phyloP scores from a whole-genome alignment of 2,888 invertebrate genomes.

The Acanthosepion lycidas region DNA sequence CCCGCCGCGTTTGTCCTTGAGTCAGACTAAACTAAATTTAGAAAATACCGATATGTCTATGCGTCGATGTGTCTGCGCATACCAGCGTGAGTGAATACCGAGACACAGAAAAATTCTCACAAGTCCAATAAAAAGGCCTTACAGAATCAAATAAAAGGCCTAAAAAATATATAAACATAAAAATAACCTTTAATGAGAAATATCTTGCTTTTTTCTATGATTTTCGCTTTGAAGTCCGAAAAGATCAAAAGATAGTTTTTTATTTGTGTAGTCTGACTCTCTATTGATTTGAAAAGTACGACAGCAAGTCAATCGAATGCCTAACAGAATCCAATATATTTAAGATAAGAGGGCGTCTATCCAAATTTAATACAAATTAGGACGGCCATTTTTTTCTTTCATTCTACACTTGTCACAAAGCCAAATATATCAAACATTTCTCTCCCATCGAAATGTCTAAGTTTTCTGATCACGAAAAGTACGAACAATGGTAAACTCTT shows the following conservation, averaged over 20 bases:
- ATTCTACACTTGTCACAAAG: not conserved
- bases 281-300: slow-evolving; percentile 3
- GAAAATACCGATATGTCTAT: not conserved
- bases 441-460: no score
- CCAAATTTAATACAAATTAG: not conserved
- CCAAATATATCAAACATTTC: not conserved
- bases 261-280: not conserved
- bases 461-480: no score
- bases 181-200: not conserved
- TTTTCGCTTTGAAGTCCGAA: not conserved
- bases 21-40: not conserved
- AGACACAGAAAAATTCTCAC: not conserved
- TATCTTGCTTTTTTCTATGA: not conserved
- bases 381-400: not conserved
- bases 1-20: not conserved
- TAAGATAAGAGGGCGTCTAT: not conserved
- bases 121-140: not conserved
- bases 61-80: not conserved
- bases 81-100: not conserved
- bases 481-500: no score
- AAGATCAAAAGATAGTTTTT: not conserved
- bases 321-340: not conserved
- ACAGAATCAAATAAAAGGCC: not conserved
- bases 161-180: not conserved
- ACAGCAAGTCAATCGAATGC: not conserved